Base-by-base conservation (phyloP, 92 coral and sea anemone species). In the Phenganax stokvisi region DNA sequence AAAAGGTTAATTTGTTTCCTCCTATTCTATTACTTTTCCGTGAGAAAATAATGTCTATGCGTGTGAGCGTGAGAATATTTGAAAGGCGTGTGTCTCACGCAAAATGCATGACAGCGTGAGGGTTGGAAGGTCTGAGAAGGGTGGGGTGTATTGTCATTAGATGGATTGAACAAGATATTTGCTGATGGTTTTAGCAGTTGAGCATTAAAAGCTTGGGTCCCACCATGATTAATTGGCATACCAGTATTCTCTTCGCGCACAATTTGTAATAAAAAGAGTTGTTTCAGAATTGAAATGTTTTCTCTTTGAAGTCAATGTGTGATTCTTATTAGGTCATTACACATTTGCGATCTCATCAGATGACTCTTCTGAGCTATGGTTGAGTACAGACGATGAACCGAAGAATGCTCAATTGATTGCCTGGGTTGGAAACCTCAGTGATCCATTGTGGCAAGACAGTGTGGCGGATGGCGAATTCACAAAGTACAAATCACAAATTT, bases 311-410 rank as follows among this genome's bases (percentile, higher is more conserved):
- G 0, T 9, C 71, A 15, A 69, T 54, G 6, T 11, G 52, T 3
- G 76, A 29, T 47, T 28, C 53, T 82, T 84, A 55, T 17, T 59
- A 93, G 98, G 98, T 9, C 86, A 82, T 59, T 96, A 96, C 85
- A 80, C 84, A 6, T 96, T 96, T 64, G 99, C 92, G 3, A 84
- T 96, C 13, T 92, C 99, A 11, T 96, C 99, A 8, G 99, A 96
- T 66, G 99, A 96, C 75, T 75, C 91, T 47, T 96, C 99, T 51
- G 99, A 96, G 74, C 87, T 96, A 58, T 96, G 99, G 99, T 81
- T 96, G 8, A 96, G 99, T 82, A 68, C 85, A 27, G 89, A 92
- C 72, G 97, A 90, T 29, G 81, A 79, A 72, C 99, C 99, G 8
- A 70, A 75, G 56, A 85, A 89, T 25, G 89, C 88, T 13, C 81